Base-by-base conservation (phyloP, 1,140 invertebrate genomes). In the Oryctes rhinoceros region DNA sequence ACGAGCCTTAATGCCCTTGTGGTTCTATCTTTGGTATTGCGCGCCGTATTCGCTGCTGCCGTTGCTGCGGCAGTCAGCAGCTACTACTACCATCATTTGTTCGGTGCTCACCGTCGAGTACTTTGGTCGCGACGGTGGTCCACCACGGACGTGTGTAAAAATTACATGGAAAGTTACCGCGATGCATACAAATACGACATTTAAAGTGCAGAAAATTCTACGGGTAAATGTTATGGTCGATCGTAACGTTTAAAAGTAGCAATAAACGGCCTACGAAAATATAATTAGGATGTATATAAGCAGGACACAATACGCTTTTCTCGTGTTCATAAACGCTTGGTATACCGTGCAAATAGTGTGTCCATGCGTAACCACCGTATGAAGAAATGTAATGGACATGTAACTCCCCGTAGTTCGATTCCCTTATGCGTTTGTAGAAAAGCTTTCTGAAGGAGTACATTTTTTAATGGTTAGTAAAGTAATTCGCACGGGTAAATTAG, bases 1-100 rank as follows among this genome's bases (percentile, higher is more conserved):
- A 79, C 78, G 78, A 79, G 59, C 59, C 30, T 65, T 65, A 79
- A 79, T 79, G 78, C 78, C 59, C 75, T 59, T 79, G 49, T 79
- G 78, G 78, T 79, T 79, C 59, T 65, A 79, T 79, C 78, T 65
- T 79, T 78, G 78, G 53, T 6, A 20, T 76, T 47, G 39, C 5
- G 74, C 35, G 74, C 65, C 13, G 7, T 11, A 30, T 37, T 76
- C 39, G 75, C 44, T 48, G 75, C 44, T 48, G 9, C 65, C 65
- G 65, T 24, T 71, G 18, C 53, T 59, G 15, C 53, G 4, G 53
- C 18, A 59, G n/a, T n/a, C 18, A 18, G 15, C 53, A n/a, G 53
- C 18, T n/a, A 59, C 53, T 59, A n/a, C 1, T n/a, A 18, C 20
- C 35, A 1, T 62, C 24, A 13, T 24, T 15, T 15, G 24, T 24